Evolutionary conservation across 2,113 vertebrate genomes (phyloP).

Genomic region (Ammodytes dubius): DNA sequence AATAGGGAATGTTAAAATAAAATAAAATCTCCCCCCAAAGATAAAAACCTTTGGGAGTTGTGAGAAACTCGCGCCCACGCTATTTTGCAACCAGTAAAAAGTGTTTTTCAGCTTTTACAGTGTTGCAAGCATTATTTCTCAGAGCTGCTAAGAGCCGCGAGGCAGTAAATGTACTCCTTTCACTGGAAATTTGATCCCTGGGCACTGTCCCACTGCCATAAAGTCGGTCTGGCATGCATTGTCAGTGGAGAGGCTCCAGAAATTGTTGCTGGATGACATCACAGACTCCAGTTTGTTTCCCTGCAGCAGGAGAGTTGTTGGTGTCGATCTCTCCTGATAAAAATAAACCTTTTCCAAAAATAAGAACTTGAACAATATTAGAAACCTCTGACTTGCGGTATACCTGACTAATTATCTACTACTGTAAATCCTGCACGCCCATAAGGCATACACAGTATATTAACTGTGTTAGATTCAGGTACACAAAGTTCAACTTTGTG

Average conservation of each 20-base stretch:
- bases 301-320: slow-evolving; percentile 21
- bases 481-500: background rate
- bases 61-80: slow-evolving; percentile 13
- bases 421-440: background rate
- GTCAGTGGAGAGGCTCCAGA: slow-evolving; percentile 54
- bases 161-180: slow-evolving; percentile 37
- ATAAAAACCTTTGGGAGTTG: slow-evolving; percentile 5
- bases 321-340: background rate
- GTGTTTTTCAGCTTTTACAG: slow-evolving; percentile 54
- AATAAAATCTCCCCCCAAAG: slow-evolving; percentile 3
- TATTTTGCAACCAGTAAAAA: slow-evolving; percentile 54
- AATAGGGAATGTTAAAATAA: background rate
- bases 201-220: slow-evolving; percentile 46
- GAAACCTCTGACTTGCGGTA: background rate
- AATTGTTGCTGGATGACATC: slow-evolving; percentile 63
- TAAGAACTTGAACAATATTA: background rate
- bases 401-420: background rate
- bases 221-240: slow-evolving; percentile 60
- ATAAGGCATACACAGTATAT: background rate
- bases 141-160: slow-evolving; percentile 38
- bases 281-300: slow-evolving; percentile 38
- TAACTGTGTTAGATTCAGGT: background rate
- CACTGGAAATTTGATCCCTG: slow-evolving; percentile 66
- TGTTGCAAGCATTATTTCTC: slow-evolving; percentile 51
- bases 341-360: slow-evolving; percentile 5